Evolutionary conservation across 2,797 vertebrate genomes (phyloP), one percentile per base, ranked within the genome.

Genomic region (Macroramphosus scolopax): DNA sequence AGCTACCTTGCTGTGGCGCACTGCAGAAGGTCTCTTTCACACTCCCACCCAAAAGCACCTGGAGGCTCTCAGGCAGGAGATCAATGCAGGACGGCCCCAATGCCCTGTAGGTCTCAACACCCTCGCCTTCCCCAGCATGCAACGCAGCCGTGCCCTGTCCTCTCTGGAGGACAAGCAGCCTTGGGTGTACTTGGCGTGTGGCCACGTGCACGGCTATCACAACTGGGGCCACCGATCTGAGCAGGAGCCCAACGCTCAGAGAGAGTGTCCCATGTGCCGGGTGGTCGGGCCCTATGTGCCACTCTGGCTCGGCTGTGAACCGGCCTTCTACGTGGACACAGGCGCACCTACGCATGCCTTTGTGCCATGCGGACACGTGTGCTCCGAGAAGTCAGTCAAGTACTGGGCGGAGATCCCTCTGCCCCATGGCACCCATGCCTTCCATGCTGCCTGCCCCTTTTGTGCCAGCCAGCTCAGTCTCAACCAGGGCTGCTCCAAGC

Each of bases 381-480:
- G 95, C 83, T 98, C 97, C 0, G 96, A 99, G 84, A 99, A 99
- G 61, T 94, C 97, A 0, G 92, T 93, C 7, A 96, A 95, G 32
- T 99, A 99, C 81, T 99, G 97, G 97, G 89, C 93, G 0, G 97
- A 99, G 80, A 99, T 99, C 76, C 96, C 95, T 0, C 93, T 99
- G 58, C 96, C 96, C 17, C 96, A 99, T 0, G 96, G 96, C 82
- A 99, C 96, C 45, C 96, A 99, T 55, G 97, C 96, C 70, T 99
- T 98, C 59, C 96, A 99, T 0, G 94, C 96, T 6, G 95, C 96
- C 61, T 99, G 96, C 75, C 97, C 97, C 4, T 98, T 98, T 87
- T 98, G 97, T 41, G 94, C 97, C 63, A 88, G 88, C 8, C 96
- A 97, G 78, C 93, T 99, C 62, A 76, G 85, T 18, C 91, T 93